phyloP scores from a whole-genome alignment of 1,140 invertebrate genomes.

The Dysdera silvatica region DNA sequence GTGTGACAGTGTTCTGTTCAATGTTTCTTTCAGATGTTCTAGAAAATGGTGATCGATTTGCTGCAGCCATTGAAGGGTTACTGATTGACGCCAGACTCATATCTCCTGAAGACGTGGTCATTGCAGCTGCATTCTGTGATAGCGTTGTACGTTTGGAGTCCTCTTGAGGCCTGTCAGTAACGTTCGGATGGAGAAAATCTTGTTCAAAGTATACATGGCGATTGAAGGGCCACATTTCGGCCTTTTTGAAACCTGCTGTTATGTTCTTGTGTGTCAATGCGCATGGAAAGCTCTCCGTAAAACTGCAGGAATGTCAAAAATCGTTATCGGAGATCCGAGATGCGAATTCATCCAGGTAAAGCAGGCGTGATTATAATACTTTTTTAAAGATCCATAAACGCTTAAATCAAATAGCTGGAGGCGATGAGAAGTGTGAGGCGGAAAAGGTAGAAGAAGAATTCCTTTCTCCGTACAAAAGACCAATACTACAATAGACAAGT shows the following conservation, averaged over 20 bases:
- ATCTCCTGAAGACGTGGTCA: background rate
- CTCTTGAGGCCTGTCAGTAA: background rate
- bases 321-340: background rate
- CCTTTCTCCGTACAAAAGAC: background rate
- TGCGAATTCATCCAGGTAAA: background rate
- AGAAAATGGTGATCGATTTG: no score
- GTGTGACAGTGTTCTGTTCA: background rate
- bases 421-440: background rate
- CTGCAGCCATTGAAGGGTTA: no score
- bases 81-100: background rate
- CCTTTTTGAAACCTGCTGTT: background rate
- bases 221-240: background rate
- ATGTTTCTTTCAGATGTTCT: no score
- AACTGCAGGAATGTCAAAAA: background rate
- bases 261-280: background rate
- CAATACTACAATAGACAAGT: background rate
- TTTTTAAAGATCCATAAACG: background rate
- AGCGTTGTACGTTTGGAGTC: background rate
- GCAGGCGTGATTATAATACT: background rate
- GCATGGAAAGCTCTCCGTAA: background rate
- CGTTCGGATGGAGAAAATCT: background rate
- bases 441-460: background rate
- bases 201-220: background rate
- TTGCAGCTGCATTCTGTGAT: background rate
- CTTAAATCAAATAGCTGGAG: background rate